Evolutionary conservation across 2,113 vertebrate species (phyloP), one percentile per base, ranked within the genome.

Genomic region (Chaetodon trifascialis): DNA sequence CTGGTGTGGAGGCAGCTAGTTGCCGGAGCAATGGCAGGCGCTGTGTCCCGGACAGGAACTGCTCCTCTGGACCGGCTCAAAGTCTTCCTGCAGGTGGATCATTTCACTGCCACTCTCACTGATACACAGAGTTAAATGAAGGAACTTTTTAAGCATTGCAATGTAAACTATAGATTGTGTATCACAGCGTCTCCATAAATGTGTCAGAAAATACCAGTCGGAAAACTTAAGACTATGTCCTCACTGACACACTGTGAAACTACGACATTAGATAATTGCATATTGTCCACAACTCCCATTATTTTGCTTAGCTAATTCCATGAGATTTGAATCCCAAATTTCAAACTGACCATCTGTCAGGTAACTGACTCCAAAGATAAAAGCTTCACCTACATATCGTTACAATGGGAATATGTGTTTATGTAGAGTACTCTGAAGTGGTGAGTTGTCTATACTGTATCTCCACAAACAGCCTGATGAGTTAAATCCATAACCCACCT

Each of bases 61-160:
- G 97, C 97, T n/a, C 97, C 97, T 0, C 91, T 98, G 86, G 97
- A 98, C 84, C 96, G 97, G 6, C 92, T 99, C 12, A 99, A 99
- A 91, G 96, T 99, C 84, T 97, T 98, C 91, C 95, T 98, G 92
- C 97, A 99, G 97, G 97, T 99, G 78, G 42, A 68, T 36, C 23
- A 30, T 3, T 55, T 25, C 36, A 64, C n/a, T 23, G 14, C 25
- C 30, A 47, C 40, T 56, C 23, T 0, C 9, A 49, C 30, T 15
- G 17, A 42, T 2, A 49, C 19, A n/a, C 16, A 75, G 19, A 49
- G 15, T 11, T 30, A 30, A 23, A 56, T 49, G 7, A 1, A 56
- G n/a, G 34, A 38, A 42, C 38, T 17, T 23, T 63, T 36, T 40
- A 38, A 36, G 55, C 16, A 23, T 19, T 44, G 14, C 36, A 17